Conservation (phyloP, 1,140 invertebrate genomes). For the Hesperophylax magnus region DNA sequence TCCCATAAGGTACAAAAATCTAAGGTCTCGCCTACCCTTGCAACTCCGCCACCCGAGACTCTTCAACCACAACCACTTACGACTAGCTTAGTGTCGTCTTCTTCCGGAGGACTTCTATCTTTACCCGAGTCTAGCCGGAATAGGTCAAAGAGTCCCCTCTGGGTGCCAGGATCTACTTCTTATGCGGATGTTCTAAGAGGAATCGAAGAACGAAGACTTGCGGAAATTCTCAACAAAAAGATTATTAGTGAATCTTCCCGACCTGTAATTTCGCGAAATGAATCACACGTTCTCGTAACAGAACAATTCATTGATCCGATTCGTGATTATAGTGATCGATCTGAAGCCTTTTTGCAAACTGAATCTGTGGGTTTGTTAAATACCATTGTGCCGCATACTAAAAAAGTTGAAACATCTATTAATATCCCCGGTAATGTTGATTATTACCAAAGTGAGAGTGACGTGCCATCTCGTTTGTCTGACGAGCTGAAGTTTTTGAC, state of each 20-base stretch:
- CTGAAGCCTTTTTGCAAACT: neutral
- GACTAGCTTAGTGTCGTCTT: neutral
- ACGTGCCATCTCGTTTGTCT: constrained; percentile 6
- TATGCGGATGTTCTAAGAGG: constrained; percentile 85
- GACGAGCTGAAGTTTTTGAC: neutral
- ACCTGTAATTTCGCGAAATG: constrained; percentile 25
- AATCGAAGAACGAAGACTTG: constrained; percentile 61
- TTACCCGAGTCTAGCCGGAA: constrained; percentile 62
- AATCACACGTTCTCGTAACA: constrained; percentile 1
- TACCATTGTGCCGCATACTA: neutral
- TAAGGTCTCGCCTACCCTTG: neutral
- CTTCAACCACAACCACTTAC: neutral
- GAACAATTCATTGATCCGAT: constrained; percentile 19
- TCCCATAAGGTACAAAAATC: constrained; percentile 19
- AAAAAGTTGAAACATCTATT: neutral
- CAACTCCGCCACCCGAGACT: constrained; percentile 26
- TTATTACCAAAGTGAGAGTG: constrained; percentile 22
- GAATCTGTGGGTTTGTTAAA: neutral
- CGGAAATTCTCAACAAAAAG: neutral
- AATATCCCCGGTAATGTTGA: neutral
- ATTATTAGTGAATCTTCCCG: constrained; percentile 44
- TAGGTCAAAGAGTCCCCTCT: constrained; percentile 80
- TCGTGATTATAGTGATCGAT: constrained; percentile 27
- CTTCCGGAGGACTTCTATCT: constrained; percentile 54
- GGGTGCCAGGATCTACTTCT: constrained; percentile 79